Conservation (phyloP, 64 coral and sea anemone genomes). For the Stylophora pistillata region DNA sequence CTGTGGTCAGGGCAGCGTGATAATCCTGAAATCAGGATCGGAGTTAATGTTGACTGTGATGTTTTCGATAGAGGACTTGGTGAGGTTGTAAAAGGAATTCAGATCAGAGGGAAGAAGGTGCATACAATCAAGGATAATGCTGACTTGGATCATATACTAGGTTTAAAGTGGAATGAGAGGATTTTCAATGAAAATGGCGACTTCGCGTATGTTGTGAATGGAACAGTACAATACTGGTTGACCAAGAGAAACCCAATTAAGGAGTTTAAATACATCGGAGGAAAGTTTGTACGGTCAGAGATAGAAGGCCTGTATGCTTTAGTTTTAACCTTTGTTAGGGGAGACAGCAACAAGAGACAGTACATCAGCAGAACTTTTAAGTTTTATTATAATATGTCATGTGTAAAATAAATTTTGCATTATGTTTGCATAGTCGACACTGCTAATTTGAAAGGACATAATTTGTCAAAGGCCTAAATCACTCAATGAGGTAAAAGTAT, state of each 20-base stretch:
- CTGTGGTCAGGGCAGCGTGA: slow-evolving; percentile 48
- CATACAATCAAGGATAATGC: background rate
- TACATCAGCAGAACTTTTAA: slow-evolving; percentile 24
- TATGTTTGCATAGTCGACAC: background rate
- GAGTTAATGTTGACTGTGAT: slow-evolving; percentile 34
- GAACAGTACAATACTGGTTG: slow-evolving; percentile 49
- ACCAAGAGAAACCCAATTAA: slow-evolving; percentile 5
- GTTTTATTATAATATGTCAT: background rate
- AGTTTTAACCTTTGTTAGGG: slow-evolving; percentile 60
- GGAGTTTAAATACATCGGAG: slow-evolving; percentile 58
- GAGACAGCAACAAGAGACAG: slow-evolving; percentile 54
- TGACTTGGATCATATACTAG: slow-evolving; percentile 13
- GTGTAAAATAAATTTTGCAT: background rate
- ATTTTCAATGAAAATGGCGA: slow-evolving; percentile 44
- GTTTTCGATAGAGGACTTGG: slow-evolving; percentile 33
- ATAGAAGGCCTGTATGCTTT: slow-evolving; percentile 32
- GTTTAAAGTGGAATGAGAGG: slow-evolving; percentile 10
- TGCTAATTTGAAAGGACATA: background rate
- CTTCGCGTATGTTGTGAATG: slow-evolving; percentile 36
- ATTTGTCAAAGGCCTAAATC: too few species aligned
- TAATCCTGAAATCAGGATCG: slow-evolving; percentile 42
- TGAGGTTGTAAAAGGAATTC: background rate
- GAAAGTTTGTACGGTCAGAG: slow-evolving; percentile 51
- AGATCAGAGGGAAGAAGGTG: slow-evolving; percentile 9
- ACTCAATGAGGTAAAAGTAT: too few species aligned